These are phyloP conservation scores for Hippocampus mohnikei DNA, from an alignment of 2,113 vertebrate genomes.

Conservation along the genomic window DNA sequence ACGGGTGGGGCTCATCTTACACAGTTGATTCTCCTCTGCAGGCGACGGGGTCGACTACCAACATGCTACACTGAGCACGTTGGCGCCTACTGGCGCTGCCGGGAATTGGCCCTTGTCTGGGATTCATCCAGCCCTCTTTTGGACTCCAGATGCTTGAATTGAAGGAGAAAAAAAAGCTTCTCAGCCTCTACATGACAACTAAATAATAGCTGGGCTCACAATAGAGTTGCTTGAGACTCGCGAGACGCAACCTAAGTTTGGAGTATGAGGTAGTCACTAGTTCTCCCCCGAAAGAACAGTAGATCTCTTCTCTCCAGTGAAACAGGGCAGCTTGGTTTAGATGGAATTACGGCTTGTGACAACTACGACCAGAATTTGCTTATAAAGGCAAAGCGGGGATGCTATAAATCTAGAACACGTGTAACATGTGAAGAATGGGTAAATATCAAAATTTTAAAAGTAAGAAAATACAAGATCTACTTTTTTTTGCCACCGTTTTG, in stretches of 20 bases:
- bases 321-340: conserved; percentile 53
- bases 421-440: conserved; percentile 54
- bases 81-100: conserved; percentile 31
- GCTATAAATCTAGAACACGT: conserved; percentile 59
- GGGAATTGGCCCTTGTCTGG: conserved; percentile 48
- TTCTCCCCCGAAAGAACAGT: conserved; percentile 60
- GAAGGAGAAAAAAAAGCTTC: conserved; percentile 27
- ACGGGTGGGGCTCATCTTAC: conserved; percentile 52
- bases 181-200: conserved; percentile 38
- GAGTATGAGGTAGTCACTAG: conserved; percentile 70
- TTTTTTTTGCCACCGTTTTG: conserved; percentile 55
- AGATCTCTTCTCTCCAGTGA: conserved; percentile 70
- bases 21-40: conserved; percentile 37
- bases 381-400: conserved; percentile 56
- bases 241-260: conserved; percentile 66
- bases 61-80: conserved; percentile 42
- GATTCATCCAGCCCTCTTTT: conserved; percentile 35
- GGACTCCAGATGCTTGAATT: conserved; percentile 52
- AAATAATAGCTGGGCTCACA: conserved; percentile 35
- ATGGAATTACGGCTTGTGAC: conserved; percentile 60
- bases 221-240: conserved; percentile 38
- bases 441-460: conserved; percentile 67
- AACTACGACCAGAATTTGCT: conserved; percentile 55
- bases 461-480: conserved; percentile 50
- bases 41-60: conserved; percentile 35